Percentiles rank a stretch among this genome's conserved stretches.
These are phyloP conservation scores for Trogon melanurus DNA, from an alignment of 2,113 vertebrate genomes.

Conservation along the genomic window DNA sequence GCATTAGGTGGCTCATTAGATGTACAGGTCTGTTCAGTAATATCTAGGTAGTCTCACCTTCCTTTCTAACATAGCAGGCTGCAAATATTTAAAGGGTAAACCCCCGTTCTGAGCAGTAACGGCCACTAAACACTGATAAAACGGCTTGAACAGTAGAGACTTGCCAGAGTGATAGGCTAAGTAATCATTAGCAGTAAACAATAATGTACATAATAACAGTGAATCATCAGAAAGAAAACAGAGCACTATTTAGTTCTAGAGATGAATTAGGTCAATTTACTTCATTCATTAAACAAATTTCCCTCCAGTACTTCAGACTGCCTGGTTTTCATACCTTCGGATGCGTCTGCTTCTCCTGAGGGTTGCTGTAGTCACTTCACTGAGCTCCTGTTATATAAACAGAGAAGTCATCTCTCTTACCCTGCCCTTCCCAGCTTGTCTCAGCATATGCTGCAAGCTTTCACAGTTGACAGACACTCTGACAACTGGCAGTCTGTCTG, in stretches of 20 bases:
- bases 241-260: neutral
- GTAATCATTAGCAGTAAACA: neutral
- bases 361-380: conserved; percentile 45
- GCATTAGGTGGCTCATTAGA: neutral
- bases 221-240: conserved; percentile 13
- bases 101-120: neutral
- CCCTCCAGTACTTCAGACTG: neutral
- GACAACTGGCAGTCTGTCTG: conserved; percentile 66
- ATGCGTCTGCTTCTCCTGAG: neutral
- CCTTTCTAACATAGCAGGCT: neutral
- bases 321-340: conserved; percentile 34
- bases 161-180: neutral
- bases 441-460: conserved; percentile 60
- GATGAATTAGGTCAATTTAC: neutral
- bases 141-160: neutral
- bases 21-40: neutral
- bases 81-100: neutral
- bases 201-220: neutral
- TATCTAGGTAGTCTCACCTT: neutral
- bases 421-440: conserved; percentile 65
- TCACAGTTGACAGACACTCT: conserved; percentile 66
- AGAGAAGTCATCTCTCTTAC: conserved; percentile 58
- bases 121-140: neutral
- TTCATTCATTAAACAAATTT: neutral
- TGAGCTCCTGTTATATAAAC: conserved; percentile 62